These are phyloP conservation scores for Tanaodytes sp. DNA, from an alignment of 2,888 invertebrate species.

Conservation along the genomic window DNA sequence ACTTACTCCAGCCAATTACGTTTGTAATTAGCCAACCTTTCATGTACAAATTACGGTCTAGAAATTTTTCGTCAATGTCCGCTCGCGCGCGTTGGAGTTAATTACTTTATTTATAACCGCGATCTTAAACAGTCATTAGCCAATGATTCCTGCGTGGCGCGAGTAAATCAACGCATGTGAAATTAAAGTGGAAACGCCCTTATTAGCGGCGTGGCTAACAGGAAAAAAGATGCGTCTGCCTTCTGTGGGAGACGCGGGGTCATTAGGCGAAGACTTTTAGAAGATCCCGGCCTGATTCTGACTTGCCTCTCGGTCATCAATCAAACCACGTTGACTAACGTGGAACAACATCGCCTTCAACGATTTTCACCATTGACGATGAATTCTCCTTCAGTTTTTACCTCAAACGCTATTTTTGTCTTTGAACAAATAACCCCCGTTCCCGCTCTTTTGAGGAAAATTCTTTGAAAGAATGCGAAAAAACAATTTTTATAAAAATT, in stretches of 20 bases:
- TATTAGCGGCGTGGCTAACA: constrained; percentile 58
- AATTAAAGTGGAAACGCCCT: constrained; percentile 56
- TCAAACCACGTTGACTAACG: too few species aligned
- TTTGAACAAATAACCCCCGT: too few species aligned
- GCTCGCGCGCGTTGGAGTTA: constrained; percentile 22
- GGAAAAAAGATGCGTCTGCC: constrained; percentile 56
- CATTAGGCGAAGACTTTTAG: constrained; percentile 66
- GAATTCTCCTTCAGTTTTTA: too few species aligned
- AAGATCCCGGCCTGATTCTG: constrained; percentile 60
- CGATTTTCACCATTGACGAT: too few species aligned
- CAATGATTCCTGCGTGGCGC: constrained; percentile 16
- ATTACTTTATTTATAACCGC: constrained; percentile 49
- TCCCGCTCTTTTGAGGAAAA: too few species aligned
- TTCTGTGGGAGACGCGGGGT: constrained; percentile 61
- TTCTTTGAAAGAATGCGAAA: too few species aligned
- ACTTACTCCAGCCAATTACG: constrained; percentile 32
- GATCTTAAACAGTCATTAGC: constrained; percentile 48
- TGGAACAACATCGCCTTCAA: too few species aligned
- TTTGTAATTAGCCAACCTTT: constrained; percentile 34
- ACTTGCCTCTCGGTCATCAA: constrained; percentile 65
- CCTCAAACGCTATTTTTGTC: too few species aligned
- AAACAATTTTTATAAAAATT: too few species aligned
- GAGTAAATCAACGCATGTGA: constrained; percentile 47
- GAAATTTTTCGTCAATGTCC: constrained; percentile 34
- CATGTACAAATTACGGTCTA: constrained; percentile 33